Evolutionary conservation across 35 echinoderm and acorn worm species (phyloP), one percentile per base, ranked within the genome.

Genomic region (Amphiura filiformis): DNA sequence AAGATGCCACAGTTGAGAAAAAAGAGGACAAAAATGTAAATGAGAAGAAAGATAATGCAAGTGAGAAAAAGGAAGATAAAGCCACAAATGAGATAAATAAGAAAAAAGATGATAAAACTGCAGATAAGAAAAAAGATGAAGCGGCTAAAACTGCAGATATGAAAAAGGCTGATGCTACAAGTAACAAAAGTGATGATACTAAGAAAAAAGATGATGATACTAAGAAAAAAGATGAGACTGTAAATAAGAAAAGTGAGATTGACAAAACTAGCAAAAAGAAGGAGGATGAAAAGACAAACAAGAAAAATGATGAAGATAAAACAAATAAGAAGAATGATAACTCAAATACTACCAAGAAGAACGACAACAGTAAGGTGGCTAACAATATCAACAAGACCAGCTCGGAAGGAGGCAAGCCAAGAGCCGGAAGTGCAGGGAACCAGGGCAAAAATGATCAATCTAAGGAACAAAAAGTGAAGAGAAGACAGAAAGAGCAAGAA

Each of bases 401-500:
- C 2, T 2, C 61, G 26, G 61, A 70, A 23, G 61, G 11, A 11
- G 61, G 61, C 7, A 70, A 70, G 28, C 61, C 61, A 70, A 70
- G 61, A n/a, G 61, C 61, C 26, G 61, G 61, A n/a, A 70, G 61
- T 70, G 61, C 61, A 18, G 26, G 61, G 7, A 70, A 23, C 26
- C 15, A 70, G 15, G 17, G 28, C 1, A 30, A 30, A 23, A 70
- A 30, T 18, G 26, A 18, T 70, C 15, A 70, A 26, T 5, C 3
- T 70, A 23, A 23, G 61, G 61, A 75, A 70, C 36, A 64, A n/a
- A 75, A 37, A 23, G 65, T 65, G 64, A 85, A 70, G 56, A 56
- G 36, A 39, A 85, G 39, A 23, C 32, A 33, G 44, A 85, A 61
- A 85, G 83, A 85, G n/a, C 83, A 75, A 23, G 44, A 56, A 35